Evolutionary conservation across 2,113 vertebrate genomes (phyloP).

Genomic region (Rhineura floridana): DNA sequence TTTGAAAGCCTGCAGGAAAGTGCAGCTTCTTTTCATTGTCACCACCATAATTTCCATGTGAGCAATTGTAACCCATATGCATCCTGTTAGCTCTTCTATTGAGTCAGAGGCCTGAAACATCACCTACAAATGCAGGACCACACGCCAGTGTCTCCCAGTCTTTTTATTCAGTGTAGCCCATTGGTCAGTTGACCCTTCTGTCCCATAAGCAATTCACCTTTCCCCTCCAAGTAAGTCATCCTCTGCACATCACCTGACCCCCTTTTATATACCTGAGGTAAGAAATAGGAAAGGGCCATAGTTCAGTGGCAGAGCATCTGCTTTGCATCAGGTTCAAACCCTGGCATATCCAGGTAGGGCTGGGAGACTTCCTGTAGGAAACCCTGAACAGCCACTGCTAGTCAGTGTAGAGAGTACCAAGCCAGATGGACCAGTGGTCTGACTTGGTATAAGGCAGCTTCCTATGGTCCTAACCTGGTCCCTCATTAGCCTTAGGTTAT

Average conservation of each 20-base stretch:
- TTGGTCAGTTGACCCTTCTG: not conserved
- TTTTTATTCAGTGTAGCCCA: not conserved
- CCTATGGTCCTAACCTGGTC: not conserved
- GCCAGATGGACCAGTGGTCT: too few species aligned
- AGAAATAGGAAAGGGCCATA: too few species aligned
- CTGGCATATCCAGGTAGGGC: too few species aligned
- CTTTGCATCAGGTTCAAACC: too few species aligned
- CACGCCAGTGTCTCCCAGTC: not conserved
- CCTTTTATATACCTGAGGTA: not conserved
- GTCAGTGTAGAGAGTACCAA: too few species aligned
- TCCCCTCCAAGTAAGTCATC: not conserved
- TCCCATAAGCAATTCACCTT: not conserved
- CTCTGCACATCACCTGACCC: too few species aligned
- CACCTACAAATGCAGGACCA: not conserved
- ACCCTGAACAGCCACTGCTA: too few species aligned
- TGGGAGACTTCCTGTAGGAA: too few species aligned
- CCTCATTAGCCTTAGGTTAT: not conserved
- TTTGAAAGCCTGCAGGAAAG: slow-evolving; percentile 2
- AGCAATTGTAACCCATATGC: slow-evolving; percentile 2
- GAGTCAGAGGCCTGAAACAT: not conserved
- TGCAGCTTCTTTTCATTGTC: slow-evolving; percentile 1
- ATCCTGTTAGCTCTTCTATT: not conserved
- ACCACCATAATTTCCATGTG: slow-evolving; percentile 3
- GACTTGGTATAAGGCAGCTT: too few species aligned
- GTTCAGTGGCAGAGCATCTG: too few species aligned